Base-by-base conservation (phyloP, 2,113 vertebrate species). In the Rhagologus leucostigma region DNA sequence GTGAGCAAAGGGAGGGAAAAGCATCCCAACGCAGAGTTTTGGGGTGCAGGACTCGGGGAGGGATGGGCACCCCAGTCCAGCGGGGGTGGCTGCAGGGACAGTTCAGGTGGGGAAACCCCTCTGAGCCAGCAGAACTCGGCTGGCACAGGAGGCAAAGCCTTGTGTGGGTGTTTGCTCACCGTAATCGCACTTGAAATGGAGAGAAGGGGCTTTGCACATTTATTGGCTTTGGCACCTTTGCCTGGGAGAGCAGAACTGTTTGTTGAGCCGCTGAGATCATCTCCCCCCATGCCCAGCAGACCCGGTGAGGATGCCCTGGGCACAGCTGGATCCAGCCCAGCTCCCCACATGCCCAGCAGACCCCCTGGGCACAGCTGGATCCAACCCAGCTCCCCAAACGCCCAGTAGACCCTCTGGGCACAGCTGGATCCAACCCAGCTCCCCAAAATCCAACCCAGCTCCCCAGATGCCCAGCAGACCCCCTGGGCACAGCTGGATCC, bases 111-210 rank as follows among this genome's bases (percentile, higher is more conserved):
- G 21, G 42, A 35, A 79, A 6, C 8, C 42, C 52, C 59, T 35
- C 13, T 4, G 42, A 1, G 80, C 5, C 59, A 67, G 89, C 46
- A 59, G 29, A 69, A 7, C 10, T 5, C 2, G 1, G 33, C 35
- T 47, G 76, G 50, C 27, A 3, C 27, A 2, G 47, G 26, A 50
- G 69, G 55, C 52, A 65, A 23, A 74, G 22, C 62, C 74, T 62
- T 2, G 12, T 16, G 2, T 4, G 7, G 1, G 35, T 19, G 52
- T 78, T 84, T 70, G 10, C 55, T 60, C 7, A 0, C 67, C 27
- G 4, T 10, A 24, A 73, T 23, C 11, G 10, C 37, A 1, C 56
- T 78, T 16, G 44, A 41, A 47, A 52, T 1, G 35, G 27, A 76
- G 59, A 57, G 56, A 52, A 47, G 39, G 59, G 73, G 59, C n/a